phyloP scores from a whole-genome alignment of 35 echinoderm and acorn worm genomes.

The Ophiothrix spiculata region DNA sequence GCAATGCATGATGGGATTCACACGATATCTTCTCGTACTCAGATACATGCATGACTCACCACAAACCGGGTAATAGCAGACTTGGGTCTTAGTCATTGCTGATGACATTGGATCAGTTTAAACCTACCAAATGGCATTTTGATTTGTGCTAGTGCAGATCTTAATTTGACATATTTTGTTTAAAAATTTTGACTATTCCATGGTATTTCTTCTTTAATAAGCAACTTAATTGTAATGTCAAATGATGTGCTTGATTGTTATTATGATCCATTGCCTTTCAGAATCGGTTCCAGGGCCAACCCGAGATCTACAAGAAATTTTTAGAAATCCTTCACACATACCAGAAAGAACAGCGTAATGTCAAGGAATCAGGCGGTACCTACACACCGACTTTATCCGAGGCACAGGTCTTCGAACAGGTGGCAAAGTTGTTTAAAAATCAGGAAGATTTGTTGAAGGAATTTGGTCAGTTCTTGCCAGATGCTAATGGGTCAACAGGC shows the following conservation, averaged over 20 bases:
- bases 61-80: too few species aligned
- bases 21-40: too few species aligned
- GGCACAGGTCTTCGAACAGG: conserved; percentile 92
- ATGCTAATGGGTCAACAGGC: conserved; percentile 82
- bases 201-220: too few species aligned
- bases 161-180: too few species aligned
- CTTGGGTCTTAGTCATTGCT: too few species aligned
- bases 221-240: too few species aligned
- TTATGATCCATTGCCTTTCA: conserved; percentile 20
- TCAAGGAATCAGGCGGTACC: conserved; percentile 87
- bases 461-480: conserved; percentile 98
- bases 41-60: too few species aligned
- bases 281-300: conserved; percentile 99
- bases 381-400: conserved; percentile 89
- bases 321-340: conserved; percentile 98
- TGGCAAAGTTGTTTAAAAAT: conserved; percentile 92
- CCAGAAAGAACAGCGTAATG: conserved; percentile 95
- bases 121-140: too few species aligned
- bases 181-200: too few species aligned
- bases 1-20: too few species aligned
- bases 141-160: too few species aligned
- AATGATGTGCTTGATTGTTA: neutral
- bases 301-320: conserved; percentile 98
- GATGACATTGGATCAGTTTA: too few species aligned
- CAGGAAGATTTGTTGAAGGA: conserved; percentile 96